phyloP scores from a whole-genome alignment of 2,113 vertebrate species.

The Dermatemys mawii region DNA sequence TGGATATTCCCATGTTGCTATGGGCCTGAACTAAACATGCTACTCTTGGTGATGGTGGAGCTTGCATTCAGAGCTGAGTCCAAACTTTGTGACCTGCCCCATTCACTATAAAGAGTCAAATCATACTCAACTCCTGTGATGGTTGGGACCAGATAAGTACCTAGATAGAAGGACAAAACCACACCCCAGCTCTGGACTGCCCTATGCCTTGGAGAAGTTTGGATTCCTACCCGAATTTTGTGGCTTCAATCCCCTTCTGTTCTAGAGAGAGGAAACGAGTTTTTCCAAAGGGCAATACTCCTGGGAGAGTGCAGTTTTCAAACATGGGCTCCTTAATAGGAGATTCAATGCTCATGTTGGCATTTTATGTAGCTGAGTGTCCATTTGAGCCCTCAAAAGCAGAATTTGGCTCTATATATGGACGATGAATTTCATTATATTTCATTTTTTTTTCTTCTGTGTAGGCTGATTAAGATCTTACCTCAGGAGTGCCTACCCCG shows the following conservation, averaged over 20 bases:
- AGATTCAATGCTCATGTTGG: not conserved
- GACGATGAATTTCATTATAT: slow-evolving; percentile 9
- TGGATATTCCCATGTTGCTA: accelerated
- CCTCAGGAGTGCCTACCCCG: not conserved
- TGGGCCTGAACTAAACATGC: not conserved
- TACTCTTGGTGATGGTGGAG: not conserved
- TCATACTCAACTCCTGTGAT: accelerated
- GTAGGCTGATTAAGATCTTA: not conserved
- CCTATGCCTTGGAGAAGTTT: not conserved
- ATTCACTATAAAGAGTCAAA: accelerated
- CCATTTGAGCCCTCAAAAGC: not conserved
- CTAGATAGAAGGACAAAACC: not conserved
- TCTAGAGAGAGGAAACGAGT: not conserved
- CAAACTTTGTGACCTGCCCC: too few relatives aligned
- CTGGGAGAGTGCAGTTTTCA: not conserved
- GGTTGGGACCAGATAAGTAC: not conserved
- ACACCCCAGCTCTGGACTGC: not conserved
- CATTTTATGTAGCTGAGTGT: not conserved
- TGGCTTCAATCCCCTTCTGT: not conserved
- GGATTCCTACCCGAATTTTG: not conserved
- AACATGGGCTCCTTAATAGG: accelerated
- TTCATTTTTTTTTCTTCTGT: slow-evolving; percentile 10
- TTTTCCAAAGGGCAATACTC: not conserved
- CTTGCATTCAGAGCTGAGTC: not conserved
- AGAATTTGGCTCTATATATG: not conserved